Evolutionary conservation across 1,140 invertebrate species (phyloP).

Genomic region (Saccostrea echinata): DNA sequence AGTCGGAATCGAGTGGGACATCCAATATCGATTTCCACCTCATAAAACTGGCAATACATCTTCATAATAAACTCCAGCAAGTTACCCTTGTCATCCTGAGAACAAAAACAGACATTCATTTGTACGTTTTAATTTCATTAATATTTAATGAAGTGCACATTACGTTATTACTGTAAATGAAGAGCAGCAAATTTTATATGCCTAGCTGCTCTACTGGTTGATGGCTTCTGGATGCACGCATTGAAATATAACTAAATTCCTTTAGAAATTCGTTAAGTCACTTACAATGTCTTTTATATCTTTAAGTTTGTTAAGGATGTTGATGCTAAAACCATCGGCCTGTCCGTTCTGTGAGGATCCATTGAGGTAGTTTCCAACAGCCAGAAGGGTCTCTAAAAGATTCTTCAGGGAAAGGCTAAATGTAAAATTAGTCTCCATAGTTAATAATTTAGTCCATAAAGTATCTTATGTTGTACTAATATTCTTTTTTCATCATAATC

Average conservation of each 20-base stretch:
- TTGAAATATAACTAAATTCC: too few species aligned
- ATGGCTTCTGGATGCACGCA: too few species aligned
- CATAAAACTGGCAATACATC: conserved; percentile 71
- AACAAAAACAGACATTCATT: background rate
- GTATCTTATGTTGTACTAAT: too few species aligned
- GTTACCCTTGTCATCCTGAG: conserved; percentile 69
- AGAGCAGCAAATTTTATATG: too few species aligned
- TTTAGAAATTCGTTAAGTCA: background rate
- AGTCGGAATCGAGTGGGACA: conserved; percentile 73
- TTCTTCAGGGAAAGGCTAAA: conserved; percentile 86
- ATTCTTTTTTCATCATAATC: too few species aligned
- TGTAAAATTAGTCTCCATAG: background rate
- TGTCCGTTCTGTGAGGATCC: conserved; percentile 93
- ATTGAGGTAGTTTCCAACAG: conserved; percentile 94
- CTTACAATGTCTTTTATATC: conserved; percentile 74
- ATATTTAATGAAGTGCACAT: background rate
- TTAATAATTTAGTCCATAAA: background rate
- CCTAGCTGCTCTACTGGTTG: too few species aligned
- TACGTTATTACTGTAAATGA: background rate
- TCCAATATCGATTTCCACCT: conserved; percentile 70
- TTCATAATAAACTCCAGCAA: conserved; percentile 72
- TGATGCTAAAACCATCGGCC: conserved; percentile 82
- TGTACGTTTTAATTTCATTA: background rate
- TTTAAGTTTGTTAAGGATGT: conserved; percentile 75
- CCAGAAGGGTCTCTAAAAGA: conserved; percentile 93